Evolutionary conservation across 2,888 invertebrate genomes (phyloP).

Genomic region (Scaptomyza cyrtandrae): DNA sequence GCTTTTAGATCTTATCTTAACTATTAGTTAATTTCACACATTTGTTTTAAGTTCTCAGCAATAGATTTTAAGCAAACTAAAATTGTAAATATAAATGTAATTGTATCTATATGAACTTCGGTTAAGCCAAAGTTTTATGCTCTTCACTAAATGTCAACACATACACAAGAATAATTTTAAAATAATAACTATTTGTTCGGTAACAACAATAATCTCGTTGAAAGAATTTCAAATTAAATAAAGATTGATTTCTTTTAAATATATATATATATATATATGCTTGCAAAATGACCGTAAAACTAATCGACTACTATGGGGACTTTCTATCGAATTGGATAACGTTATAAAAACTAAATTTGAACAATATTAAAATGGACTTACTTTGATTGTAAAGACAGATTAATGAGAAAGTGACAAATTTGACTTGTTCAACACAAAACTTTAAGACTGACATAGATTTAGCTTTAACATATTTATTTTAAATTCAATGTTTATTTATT

Average conservation of each 20-base stretch:
- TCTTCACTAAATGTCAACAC: constrained; percentile 60
- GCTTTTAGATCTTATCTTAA: constrained; percentile 26
- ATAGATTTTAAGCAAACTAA: constrained; percentile 24
- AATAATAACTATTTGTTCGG: constrained; percentile 43
- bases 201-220: constrained; percentile 34
- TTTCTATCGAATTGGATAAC: constrained; percentile 4
- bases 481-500: not conserved
- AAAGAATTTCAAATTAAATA: constrained; percentile 59
- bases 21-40: constrained; percentile 26
- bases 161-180: constrained; percentile 31
- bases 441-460: constrained; percentile 30
- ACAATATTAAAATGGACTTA: constrained; percentile 2
- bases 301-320: constrained; percentile 26
- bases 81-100: constrained; percentile 57
- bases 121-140: constrained; percentile 55
- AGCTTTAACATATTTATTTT: not conserved
- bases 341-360: not conserved
- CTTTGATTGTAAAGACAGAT: constrained; percentile 5
- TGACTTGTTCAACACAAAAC: constrained; percentile 11
- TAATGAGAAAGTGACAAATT: not conserved
- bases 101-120: constrained; percentile 38
- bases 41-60: constrained; percentile 43
- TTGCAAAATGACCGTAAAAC: constrained; percentile 10
- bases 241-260: constrained; percentile 54
- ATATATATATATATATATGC: constrained; percentile 35